Evolutionary conservation across 2,888 invertebrate species (phyloP), one percentile per base, ranked within the genome.

Genomic region (Leptopterna dolabrata): DNA sequence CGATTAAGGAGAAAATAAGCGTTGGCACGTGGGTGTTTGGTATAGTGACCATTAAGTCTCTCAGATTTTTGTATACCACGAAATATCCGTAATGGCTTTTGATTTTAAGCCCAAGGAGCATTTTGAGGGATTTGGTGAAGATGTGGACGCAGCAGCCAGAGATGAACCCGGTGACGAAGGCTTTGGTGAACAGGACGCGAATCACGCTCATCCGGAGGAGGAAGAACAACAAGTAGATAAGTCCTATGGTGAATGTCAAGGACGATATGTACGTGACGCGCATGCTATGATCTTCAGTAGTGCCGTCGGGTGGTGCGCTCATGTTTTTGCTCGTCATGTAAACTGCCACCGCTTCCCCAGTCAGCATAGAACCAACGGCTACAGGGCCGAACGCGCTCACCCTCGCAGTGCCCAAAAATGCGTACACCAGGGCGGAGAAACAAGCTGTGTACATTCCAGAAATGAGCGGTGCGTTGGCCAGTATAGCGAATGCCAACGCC

Each of bases 401-500:
- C 16, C 70, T 70, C 1, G 89, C 89, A 0, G 89, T 89, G 29
- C 89, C 89, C 27, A 89, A 73, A 11, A 89, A 36, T 0, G 86
- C 47, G 86, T 89, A 89, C 11, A 89, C 84, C 14, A 89, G 82
- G 0, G 85, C 84, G 13, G 89, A 87, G 73, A 89, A 89, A 80
- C 87, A 88, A 11, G 89, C 87, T 0, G 89, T 89, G 81, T 89
- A 89, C n/a, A 89, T 55, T 19, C 89, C 89, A 47, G 70, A 87
- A n/a, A 88, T 87, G 29, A 88, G 87, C 41, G 87, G 88, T 24
- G 88, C 88, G 29, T 87, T 88, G 19, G 89, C 89, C n/a, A 89
- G 45, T 73, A 88, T 76, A 19, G 89, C 87, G 86, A 89, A 89
- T 4, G 89, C 89, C 27, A 89, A 83, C 94, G 96, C 96, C 93